Evolutionary conservation across 1,140 invertebrate species (phyloP).

Genomic region (Pseudoatta argentina): DNA sequence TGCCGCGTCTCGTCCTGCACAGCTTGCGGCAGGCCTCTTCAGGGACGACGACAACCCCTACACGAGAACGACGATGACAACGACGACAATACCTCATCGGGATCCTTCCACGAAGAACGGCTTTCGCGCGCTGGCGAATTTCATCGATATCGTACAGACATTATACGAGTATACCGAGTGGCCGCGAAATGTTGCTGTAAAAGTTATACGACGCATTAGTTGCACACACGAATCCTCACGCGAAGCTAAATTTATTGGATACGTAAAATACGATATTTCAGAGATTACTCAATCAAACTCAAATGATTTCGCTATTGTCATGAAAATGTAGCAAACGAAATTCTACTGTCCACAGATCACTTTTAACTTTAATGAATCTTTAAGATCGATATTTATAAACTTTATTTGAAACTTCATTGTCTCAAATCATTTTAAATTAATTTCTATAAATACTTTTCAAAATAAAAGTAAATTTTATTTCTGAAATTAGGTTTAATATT

Average conservation of each 20-base stretch:
- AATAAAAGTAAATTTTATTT: too few species aligned
- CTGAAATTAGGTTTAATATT: too few species aligned
- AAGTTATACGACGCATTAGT: conserved; percentile 20
- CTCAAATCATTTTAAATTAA: neutral
- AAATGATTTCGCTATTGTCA: neutral
- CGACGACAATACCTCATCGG: conserved; percentile 61
- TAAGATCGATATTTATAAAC: neutral
- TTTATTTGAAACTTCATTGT: neutral
- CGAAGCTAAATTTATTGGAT: neutral
- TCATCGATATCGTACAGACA: conserved; percentile 46
- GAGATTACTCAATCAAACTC: neutral
- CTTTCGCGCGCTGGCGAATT: conserved; percentile 45
- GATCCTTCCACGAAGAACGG: conserved; percentile 43
- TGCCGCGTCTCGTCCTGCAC: conserved; percentile 19
- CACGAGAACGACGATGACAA: conserved; percentile 38
- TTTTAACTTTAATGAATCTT: neutral
- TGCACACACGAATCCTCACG: conserved; percentile 2
- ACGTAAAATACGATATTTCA: conserved; percentile 31
- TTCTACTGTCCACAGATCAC: neutral
- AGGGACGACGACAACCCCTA: conserved; percentile 26
- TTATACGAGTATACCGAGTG: conserved; percentile 29
- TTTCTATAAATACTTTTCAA: too few species aligned
- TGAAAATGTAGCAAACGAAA: neutral
- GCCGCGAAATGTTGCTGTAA: conserved; percentile 37
- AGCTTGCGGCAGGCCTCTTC: conserved; percentile 48